Evolutionary conservation across 2,113 vertebrate species (phyloP), one percentile per base, ranked within the genome.

Genomic region (Gallinago jamesoni): DNA sequence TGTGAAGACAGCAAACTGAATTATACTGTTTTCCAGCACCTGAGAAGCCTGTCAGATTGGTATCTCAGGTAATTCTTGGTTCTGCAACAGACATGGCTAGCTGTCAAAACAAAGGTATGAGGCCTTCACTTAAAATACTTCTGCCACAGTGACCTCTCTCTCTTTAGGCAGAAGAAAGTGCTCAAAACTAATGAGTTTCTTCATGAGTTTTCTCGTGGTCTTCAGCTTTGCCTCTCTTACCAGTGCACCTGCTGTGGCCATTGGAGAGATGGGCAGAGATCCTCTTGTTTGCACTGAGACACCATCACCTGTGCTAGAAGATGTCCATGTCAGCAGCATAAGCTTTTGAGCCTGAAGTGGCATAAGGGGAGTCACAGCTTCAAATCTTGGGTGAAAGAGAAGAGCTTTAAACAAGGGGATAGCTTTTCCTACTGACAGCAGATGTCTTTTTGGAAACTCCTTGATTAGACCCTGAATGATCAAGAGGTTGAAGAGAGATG

Each of bases 401-500:
- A 88, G 82, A 80, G 37, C 68, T 90, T 86, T 81, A 63, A 90
- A 77, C 43, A 67, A 57, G 27, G 18, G 68, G 33, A 80, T 74
- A 68, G 27, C 10, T 92, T 95, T 95, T 93, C 35, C n/a, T 93
- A 35, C 85, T 89, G 83, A 86, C 68, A 90, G 48, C 83, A 94
- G 76, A 92, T 93, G 83, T 84, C 43, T 84, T 93, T 96, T 90
- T 72, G 87, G 88, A 78, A 97, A 50, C 31, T 90, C 56, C 68
- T 95, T 90, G 76, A 87, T 96, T 87, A 96, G 73, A 81, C 80
- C 90, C 56, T 94, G 83, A 91, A 93, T 84, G 88, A 92, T 90
- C 88, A 94, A 93, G 87, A 84, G 39, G 69, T 84, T 95, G 91
- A 91, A 89, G 89, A 69, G 80, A 95, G 52, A 88, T 1, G 14